A percentile compares a stretch with the other conserved stretches of the same genome.
phyloP scores from a whole-genome alignment of 2,113 vertebrate genomes.

The Paralichthys olivaceus region DNA sequence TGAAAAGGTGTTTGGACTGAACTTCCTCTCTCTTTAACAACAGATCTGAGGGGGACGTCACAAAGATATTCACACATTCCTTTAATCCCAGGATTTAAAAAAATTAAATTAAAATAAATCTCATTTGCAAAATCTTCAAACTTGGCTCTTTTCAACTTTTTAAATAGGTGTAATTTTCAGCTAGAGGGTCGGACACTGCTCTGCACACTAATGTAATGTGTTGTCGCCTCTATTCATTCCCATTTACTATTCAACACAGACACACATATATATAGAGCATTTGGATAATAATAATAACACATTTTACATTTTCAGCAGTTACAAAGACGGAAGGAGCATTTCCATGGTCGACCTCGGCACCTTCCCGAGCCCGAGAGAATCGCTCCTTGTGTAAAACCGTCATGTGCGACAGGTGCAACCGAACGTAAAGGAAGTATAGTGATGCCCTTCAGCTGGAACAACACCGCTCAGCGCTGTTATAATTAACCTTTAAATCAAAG shows the following conservation, averaged over 20 bases:
- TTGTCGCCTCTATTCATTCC: too few relatives aligned
- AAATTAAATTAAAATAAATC: too few relatives aligned
- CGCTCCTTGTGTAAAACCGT: conserved; percentile 12
- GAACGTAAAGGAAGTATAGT: conserved; percentile 24
- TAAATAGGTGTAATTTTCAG: too few relatives aligned
- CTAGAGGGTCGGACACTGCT: too few relatives aligned
- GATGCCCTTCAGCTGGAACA: conserved; percentile 62
- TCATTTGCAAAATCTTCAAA: too few relatives aligned
- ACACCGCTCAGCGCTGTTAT: conserved; percentile 44
- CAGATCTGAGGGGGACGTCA: too few relatives aligned
- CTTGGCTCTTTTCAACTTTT: not conserved
- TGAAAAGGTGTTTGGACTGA: too few relatives aligned
- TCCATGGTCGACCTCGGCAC: not conserved
- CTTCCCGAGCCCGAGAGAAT: conserved; percentile 1
- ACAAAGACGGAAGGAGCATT: not conserved
- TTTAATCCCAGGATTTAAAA: too few relatives aligned
- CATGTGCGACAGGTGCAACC: not conserved
- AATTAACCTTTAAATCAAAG: conserved; percentile 83
- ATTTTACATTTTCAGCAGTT: not conserved
- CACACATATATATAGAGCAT: not conserved
- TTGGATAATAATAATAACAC: not conserved
- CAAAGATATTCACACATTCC: too few relatives aligned
- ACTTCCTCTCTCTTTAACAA: too few relatives aligned
- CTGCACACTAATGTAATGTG: too few relatives aligned
- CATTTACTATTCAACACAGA: not conserved